A percentile compares a stretch with the other conserved stretches of the same genome.
Evolutionary conservation across 2,113 vertebrate species (phyloP).

Genomic region (Perca schrenkii): DNA sequence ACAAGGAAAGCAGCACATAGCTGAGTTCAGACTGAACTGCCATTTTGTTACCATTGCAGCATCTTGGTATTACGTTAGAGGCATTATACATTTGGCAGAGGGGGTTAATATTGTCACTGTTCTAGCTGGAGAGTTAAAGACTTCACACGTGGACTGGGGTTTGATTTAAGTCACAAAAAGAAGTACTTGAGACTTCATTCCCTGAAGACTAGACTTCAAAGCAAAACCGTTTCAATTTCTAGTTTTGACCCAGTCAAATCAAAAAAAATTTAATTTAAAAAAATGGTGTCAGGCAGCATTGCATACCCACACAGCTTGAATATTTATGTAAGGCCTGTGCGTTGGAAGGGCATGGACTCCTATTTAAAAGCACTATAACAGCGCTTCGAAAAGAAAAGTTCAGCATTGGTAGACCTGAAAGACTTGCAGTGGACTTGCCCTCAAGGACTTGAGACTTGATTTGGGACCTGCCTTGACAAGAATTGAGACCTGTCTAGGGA

Average conservation of each 20-base stretch:
- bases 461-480: not conserved
- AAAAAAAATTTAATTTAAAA: not conserved
- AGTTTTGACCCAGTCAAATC: not conserved
- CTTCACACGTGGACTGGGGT: not conserved
- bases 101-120: not conserved
- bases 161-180: not conserved
- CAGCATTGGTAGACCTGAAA: not conserved
- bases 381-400: not conserved
- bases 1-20: not conserved
- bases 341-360: not conserved
- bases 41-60: not conserved
- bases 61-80: not conserved
- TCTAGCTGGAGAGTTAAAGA: not conserved
- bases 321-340: not conserved
- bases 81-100: not conserved
- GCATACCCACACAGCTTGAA: not conserved
- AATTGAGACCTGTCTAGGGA: not conserved
- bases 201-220: not conserved
- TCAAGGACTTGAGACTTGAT: not conserved
- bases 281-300: not conserved
- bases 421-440: not conserved
- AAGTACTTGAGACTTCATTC: not conserved
- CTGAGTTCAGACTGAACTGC: not conserved
- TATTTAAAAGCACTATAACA: not conserved
- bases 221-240: not conserved